Base-by-base conservation (phyloP, 2,797 vertebrate species). In the Acipenser transmontanus region DNA sequence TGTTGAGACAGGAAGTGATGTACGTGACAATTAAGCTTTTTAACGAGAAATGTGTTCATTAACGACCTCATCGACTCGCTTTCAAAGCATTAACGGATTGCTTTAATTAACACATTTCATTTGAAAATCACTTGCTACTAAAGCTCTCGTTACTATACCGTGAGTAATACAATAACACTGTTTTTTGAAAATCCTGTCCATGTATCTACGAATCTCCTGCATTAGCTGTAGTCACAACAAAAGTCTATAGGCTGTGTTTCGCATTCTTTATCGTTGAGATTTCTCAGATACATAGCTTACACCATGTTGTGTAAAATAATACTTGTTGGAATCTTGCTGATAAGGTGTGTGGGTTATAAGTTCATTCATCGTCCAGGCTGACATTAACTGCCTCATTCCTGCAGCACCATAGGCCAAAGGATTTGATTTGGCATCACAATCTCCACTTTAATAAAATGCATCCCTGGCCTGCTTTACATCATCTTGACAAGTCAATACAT, bases 281-380 rank as follows among this genome's bases (percentile, higher is more conserved):
- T 74, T 77, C 65, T 47, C 62, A 63, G 87, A 84, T 84, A 85
- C 81, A 79, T 76, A 60, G 70, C 74, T 76, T 70, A 72, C 69
- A 75, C 72, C 72, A 78, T 78, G 85, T 76, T 78, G 70, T 78
- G 12, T 70, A 76, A 80, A 82, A 83, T 84, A 80, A 86, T 81
- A 77, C 70, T 72, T 61, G 67, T 9, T 50, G 67, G 7, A 68
- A 67, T 73, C 64, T 76, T 68, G 59, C 17, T 59, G 80, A 82
- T 85, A 86, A 83, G 52, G 66, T 67, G 57, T 62, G 75, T 70
- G 66, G 73, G 77, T 80, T 78, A 77, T 77, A 81, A 80, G 69
- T 72, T 80, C 63, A 69, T 62, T 50, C 2, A 52, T 57, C 54
- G 20, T 68, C 72, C 70, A 51, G 64, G 4, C 66, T 70, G 71